A percentile compares a stretch with the other conserved stretches of the same genome.
Conservation (phyloP, 1,140 invertebrate genomes). For the Sarcophaga peregrina region DNA sequence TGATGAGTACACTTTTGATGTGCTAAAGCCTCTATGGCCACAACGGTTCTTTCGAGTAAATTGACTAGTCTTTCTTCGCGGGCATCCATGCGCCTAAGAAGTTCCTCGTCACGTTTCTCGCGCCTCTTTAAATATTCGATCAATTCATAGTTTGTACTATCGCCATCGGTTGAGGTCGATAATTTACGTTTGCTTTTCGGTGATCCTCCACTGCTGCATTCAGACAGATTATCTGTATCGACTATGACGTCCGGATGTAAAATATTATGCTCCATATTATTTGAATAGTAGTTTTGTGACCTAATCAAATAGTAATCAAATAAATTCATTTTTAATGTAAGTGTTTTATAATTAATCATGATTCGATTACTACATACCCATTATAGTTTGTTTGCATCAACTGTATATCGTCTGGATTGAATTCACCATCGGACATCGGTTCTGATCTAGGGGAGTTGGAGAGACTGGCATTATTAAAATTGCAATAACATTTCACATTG, state of each 20-base stretch:
- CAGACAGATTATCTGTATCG: slow-evolving; percentile 63
- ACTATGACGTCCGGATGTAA: slow-evolving; percentile 64
- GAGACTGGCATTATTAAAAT: slow-evolving; percentile 10
- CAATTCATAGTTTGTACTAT: slow-evolving; percentile 65
- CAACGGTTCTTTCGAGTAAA: slow-evolving; percentile 60
- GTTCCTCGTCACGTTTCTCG: slow-evolving; percentile 62
- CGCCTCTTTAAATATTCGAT: slow-evolving; percentile 64
- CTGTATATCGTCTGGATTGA: slow-evolving; percentile 64
- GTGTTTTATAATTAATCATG: not conserved
- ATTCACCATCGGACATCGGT: slow-evolving; percentile 62
- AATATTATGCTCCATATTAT: slow-evolving; percentile 60
- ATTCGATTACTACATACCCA: slow-evolving; percentile 56
- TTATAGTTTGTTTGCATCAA: slow-evolving; percentile 64
- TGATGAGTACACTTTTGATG: slow-evolving; percentile 15
- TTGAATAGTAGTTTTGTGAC: slow-evolving; percentile 61
- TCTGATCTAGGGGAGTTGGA: slow-evolving; percentile 55
- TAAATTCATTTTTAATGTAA: not conserved
- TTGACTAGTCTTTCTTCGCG: slow-evolving; percentile 60
- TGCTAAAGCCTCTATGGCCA: slow-evolving; percentile 60
- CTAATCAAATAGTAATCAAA: slow-evolving; percentile 44
- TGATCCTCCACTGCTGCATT: slow-evolving; percentile 56
- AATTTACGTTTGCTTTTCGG: slow-evolving; percentile 60
- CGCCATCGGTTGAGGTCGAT: slow-evolving; percentile 60
- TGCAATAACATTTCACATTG: not conserved
- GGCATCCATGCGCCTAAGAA: slow-evolving; percentile 63